phyloP scores from a whole-genome alignment of 2,797 vertebrate species.

The Myiotriccus ornatus region DNA sequence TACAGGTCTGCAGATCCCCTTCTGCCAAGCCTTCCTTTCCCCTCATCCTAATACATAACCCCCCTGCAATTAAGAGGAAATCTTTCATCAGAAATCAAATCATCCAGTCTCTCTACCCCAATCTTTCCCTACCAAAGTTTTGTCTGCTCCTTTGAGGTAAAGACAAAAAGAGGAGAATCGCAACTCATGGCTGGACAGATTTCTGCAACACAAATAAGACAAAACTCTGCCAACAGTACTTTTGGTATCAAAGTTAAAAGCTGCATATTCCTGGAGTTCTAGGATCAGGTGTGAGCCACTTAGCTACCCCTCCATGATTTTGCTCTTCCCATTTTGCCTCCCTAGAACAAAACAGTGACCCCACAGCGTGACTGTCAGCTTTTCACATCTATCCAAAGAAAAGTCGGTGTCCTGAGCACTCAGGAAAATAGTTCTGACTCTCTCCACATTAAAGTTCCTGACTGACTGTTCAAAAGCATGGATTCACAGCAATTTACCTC shows the following conservation, averaged over 20 bases:
- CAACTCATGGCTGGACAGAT: neutral
- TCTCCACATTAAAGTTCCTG: neutral
- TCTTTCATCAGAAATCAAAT: neutral
- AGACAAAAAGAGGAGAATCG: neutral
- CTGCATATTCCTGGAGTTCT: neutral
- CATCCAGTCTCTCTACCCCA: neutral
- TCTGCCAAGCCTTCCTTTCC: neutral
- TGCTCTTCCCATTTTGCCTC: neutral
- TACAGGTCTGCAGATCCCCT: neutral
- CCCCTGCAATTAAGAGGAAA: neutral
- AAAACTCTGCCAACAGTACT: neutral
- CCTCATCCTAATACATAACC: neutral
- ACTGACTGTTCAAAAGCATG: neutral
- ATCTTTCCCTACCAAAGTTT: neutral
- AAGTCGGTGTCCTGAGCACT: neutral
- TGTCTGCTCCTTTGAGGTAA: neutral
- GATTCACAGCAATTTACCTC: neutral
- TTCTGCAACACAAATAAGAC: neutral
- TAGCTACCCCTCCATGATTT: neutral
- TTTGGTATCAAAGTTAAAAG: neutral
- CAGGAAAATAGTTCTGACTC: neutral
- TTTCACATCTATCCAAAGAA: neutral
- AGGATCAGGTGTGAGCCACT: neutral
- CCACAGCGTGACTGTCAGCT: neutral
- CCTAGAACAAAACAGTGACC: neutral